Conservation (phyloP, 1,140 invertebrate genomes). For the Mycetomoellerius zeteki region DNA sequence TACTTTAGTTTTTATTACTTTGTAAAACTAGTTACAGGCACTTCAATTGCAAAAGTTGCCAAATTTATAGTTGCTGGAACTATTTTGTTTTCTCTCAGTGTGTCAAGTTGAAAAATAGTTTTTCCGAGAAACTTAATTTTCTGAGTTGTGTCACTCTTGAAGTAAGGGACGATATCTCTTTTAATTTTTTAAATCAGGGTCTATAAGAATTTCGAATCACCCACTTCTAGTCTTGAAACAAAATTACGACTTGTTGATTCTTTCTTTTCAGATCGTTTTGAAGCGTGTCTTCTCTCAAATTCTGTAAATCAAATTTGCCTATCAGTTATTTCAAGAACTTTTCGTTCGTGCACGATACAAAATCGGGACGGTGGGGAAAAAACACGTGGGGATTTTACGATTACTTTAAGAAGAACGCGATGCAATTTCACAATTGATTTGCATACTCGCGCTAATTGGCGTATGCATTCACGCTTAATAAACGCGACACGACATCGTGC, state of each 20-base stretch:
- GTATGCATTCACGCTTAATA: background rate
- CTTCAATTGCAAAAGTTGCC: too few relatives aligned
- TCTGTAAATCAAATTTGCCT: background rate
- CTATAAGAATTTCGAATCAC: background rate
- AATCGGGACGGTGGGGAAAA: background rate
- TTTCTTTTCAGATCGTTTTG: background rate
- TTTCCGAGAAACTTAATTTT: too few relatives aligned
- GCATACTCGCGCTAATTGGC: background rate
- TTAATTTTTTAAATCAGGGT: background rate
- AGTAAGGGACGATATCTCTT: background rate
- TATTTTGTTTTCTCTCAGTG: too few relatives aligned
- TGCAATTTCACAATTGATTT: conserved; percentile 17
- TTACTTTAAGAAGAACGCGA: conserved; percentile 8
- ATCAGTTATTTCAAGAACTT: background rate
- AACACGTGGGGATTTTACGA: background rate
- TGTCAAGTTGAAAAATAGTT: too few relatives aligned
- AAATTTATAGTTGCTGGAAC: too few relatives aligned
- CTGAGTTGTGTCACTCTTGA: too few relatives aligned
- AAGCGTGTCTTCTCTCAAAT: background rate
- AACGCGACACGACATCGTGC: background rate
- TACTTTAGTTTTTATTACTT: too few relatives aligned
- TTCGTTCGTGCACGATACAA: background rate
- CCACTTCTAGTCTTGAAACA: background rate
- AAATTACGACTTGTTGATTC: background rate
- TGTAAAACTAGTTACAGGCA: too few relatives aligned